phyloP scores from a whole-genome alignment of 2,113 vertebrate species.

The Crotalus viridis region DNA sequence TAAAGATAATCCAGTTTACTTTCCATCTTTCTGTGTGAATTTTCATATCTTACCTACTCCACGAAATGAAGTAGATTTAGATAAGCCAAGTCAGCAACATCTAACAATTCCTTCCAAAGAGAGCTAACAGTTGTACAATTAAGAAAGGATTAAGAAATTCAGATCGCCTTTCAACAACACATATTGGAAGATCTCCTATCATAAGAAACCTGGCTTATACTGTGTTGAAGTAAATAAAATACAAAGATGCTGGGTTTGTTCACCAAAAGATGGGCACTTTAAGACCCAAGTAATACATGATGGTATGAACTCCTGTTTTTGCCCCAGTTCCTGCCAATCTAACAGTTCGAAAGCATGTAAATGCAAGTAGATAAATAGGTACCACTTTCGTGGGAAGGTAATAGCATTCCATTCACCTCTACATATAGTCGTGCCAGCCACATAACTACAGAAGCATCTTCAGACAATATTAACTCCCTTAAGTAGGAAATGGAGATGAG shows the following conservation, averaged over 20 bases:
- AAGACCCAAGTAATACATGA: background rate
- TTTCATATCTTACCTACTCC: background rate
- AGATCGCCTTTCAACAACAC: background rate
- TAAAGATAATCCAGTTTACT: background rate
- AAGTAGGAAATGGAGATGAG: background rate
- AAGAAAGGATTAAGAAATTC: background rate
- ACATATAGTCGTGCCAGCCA: background rate
- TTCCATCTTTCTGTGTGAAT: background rate
- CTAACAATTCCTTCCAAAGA: background rate
- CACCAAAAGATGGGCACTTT: background rate
- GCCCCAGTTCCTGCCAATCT: background rate
- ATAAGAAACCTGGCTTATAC: background rate
- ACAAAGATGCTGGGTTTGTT: background rate
- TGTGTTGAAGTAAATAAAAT: background rate
- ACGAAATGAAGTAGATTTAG: background rate
- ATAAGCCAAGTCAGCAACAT: background rate
- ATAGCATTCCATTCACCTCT: background rate
- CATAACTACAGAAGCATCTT: background rate
- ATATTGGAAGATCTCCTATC: too few species aligned
- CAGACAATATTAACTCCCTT: background rate
- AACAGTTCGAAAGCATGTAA: background rate
- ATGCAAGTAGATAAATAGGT: background rate
- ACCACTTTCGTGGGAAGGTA: too few species aligned
- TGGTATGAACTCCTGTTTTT: background rate
- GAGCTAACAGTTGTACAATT: background rate